Base-by-base conservation (phyloP, 1,140 invertebrate genomes). In the Halesus radiatus region DNA sequence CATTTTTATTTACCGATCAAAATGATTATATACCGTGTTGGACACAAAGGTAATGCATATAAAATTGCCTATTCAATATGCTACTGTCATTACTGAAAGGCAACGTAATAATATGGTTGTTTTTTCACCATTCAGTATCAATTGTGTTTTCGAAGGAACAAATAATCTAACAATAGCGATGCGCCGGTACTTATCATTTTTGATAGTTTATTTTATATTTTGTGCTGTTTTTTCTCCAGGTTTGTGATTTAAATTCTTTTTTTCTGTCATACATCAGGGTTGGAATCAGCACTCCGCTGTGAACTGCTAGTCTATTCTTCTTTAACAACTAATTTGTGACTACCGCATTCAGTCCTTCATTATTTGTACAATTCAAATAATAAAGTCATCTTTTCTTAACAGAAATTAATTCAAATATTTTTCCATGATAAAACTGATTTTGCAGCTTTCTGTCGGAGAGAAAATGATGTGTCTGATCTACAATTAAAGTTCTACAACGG, bases 151-250 rank as follows among this genome's bases (percentile, higher is more conserved):
- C 3, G 10, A 45, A 45, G 37, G 32, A 45, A 45, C 3, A 45
- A 45, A 45, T 45, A 45, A 45, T 13, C 37, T 45, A 45, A 60
- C 56, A 23, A 13, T 60, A 23, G 56, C 3, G 16, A 60, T 13
- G 56, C 15, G 56, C n/a, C 22, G 54, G 54, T 58, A 22, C 56
- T 22, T 60, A 16, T 68, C 64, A 37, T 16, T 10, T 29, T 16
- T 45, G 7, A 22, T 29, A 32, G n/a, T 29, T 68, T 45, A 15
- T 29, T 13, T 68, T 68, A 26, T 68, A 15, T 29, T 68, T 13
- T 45, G 64, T 68, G 64, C 22, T 29, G 10, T 68, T 16, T 68
- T 68, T 68, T 68, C 20, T 68, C 23, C 56, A 60, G 56, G 56
- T 60, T 60, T 60, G 56, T 60, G 16, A 13, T 45, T 45, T 45